Evolutionary conservation across 2,113 vertebrate genomes (phyloP).

Genomic region (Candoia aspera): DNA sequence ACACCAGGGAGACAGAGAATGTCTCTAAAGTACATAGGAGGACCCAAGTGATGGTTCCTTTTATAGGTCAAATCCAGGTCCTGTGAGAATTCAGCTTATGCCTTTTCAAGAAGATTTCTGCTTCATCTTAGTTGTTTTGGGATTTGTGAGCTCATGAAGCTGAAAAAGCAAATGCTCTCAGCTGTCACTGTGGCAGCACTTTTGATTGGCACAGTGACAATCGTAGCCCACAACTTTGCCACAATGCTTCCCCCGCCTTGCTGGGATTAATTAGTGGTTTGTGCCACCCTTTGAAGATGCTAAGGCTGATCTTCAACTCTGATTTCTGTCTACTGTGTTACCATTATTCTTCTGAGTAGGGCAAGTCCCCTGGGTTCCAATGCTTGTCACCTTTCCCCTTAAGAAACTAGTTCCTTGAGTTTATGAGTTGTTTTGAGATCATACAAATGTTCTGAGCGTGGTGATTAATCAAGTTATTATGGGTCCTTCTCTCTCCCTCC

Average conservation of each 20-base stretch:
- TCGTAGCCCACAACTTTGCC: slow-evolving; percentile 10
- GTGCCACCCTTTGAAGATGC: slow-evolving; percentile 30
- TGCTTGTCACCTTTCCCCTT: neutral
- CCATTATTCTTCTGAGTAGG: neutral
- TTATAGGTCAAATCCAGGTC: neutral
- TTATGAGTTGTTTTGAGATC: neutral
- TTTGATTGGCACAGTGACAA: neutral
- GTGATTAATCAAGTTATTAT: neutral
- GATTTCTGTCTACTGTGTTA: neutral
- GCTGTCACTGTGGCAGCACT: slow-evolving; percentile 1
- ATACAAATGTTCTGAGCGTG: neutral
- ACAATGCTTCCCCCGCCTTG: slow-evolving; percentile 36
- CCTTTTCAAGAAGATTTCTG: slow-evolving; percentile 3
- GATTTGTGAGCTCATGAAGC: neutral
- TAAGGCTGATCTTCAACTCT: neutral
- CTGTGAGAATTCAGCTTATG: neutral
- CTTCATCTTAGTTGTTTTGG: neutral
- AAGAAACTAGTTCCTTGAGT: neutral
- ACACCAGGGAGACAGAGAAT: neutral
- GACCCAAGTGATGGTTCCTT: neutral
- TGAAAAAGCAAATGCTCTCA: neutral
- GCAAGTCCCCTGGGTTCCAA: neutral
- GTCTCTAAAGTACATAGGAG: neutral
- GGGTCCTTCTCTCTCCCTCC: neutral
- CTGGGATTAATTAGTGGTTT: slow-evolving; percentile 40